Percentiles rank a stretch among this genome's conserved stretches.
Evolutionary conservation across 2,797 vertebrate genomes (phyloP).

Genomic region (Ctenosaura bakeri): DNA sequence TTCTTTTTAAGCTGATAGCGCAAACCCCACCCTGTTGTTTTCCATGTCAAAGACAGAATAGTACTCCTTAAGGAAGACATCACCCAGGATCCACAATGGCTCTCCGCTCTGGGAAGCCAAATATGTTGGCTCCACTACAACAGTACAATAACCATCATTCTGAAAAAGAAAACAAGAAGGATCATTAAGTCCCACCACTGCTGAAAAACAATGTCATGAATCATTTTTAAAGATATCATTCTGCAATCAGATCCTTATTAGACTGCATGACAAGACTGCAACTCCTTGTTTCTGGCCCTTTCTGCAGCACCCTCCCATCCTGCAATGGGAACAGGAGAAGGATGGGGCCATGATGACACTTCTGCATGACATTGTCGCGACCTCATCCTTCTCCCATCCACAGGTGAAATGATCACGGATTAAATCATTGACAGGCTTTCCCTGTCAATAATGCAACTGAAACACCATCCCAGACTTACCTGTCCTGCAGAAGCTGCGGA

Average conservation of each 20-base stretch:
- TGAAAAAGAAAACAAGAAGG: conserved; percentile 18
- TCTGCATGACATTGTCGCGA: no score
- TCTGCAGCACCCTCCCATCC: no score
- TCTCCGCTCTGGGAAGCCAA: conserved; percentile 77
- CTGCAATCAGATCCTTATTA: background rate
- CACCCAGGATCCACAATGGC: conserved; percentile 85
- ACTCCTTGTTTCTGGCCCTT: background rate
- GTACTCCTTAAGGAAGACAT: conserved; percentile 86
- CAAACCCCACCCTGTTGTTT: conserved; percentile 83
- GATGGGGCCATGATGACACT: no score
- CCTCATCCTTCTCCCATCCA: no score
- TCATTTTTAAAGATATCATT: no score
- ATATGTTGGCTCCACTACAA: conserved; percentile 80
- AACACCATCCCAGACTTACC: no score
- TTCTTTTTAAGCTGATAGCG: conserved; percentile 69
- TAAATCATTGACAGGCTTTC: no score
- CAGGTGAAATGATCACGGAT: no score
- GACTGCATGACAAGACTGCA: background rate
- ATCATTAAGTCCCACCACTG: accelerated
- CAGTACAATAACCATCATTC: conserved; percentile 71
- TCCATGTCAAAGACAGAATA: conserved; percentile 82
- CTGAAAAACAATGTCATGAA: background rate
- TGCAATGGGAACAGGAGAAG: no score
- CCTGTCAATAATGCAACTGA: no score
- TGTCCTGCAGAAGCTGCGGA: no score